Evolutionary conservation across 2,113 vertebrate genomes (phyloP).

Genomic region (Turnix velox): DNA sequence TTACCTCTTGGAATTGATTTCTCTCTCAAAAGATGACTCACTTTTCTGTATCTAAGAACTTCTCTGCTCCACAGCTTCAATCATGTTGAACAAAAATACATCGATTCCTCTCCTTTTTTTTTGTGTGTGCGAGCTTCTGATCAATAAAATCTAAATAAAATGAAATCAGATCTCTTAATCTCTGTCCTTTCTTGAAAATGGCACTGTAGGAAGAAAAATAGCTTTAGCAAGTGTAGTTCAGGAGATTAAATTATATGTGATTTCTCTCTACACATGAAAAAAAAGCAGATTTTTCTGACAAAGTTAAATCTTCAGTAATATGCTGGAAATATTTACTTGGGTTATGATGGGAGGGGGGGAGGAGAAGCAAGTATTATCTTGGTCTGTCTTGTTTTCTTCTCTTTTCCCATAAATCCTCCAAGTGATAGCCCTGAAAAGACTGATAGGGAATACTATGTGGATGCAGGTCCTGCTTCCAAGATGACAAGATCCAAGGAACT

Average conservation of each 20-base stretch:
- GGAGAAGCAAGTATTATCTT: neutral
- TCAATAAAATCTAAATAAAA: constrained; percentile 23
- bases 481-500: neutral
- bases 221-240: neutral
- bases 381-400: neutral
- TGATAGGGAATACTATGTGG: neutral
- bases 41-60: neutral
- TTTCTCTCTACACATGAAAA: neutral
- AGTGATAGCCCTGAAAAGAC: neutral
- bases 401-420: neutral
- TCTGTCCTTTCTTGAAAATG: neutral
- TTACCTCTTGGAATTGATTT: neutral
- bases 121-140: neutral
- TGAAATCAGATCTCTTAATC: neutral
- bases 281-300: neutral
- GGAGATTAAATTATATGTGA: neutral
- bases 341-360: too few species aligned
- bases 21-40: neutral
- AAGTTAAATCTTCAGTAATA: neutral
- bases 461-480: neutral
- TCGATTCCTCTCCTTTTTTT: neutral
- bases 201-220: neutral
- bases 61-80: neutral
- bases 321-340: neutral
- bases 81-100: neutral